phyloP scores from a whole-genome alignment of 2,113 vertebrate genomes.

The Hyaena hyaena region DNA sequence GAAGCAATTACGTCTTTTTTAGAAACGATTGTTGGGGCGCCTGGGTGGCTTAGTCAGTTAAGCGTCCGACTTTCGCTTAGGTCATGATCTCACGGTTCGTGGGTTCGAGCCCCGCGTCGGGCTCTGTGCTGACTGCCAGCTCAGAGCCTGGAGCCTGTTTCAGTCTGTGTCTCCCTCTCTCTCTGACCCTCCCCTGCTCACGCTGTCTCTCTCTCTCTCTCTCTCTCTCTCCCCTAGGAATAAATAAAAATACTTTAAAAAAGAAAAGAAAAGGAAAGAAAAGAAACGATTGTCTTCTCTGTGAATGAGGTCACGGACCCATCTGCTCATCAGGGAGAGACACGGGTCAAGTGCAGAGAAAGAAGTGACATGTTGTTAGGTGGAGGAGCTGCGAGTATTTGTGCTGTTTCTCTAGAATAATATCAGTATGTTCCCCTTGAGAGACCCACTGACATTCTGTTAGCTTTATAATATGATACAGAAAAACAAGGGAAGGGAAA shows the following conservation, averaged over 20 bases:
- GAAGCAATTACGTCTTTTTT: neutral
- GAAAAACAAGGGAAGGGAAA: neutral
- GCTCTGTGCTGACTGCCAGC: too few species aligned
- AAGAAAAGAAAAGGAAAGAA: too few species aligned
- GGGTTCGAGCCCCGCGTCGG: too few species aligned
- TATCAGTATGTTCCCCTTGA: neutral
- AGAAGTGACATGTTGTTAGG: neutral
- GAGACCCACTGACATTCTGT: neutral
- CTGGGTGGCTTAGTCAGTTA: too few species aligned
- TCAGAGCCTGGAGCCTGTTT: too few species aligned
- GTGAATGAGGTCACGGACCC: neutral
- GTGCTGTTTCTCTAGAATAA: constrained; percentile 16
- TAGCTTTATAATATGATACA: neutral
- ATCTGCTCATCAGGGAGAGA: neutral
- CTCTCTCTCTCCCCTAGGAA: too few species aligned
- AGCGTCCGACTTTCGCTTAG: too few species aligned
- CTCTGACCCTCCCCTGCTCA: too few species aligned
- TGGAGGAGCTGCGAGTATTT: neutral
- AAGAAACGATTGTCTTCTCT: neutral
- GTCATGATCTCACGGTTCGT: too few species aligned
- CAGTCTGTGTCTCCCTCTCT: too few species aligned
- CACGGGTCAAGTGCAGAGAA: neutral
- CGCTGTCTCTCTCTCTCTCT: too few species aligned
- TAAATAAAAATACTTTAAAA: too few species aligned
- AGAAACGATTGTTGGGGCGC: neutral